Base-by-base conservation (phyloP, 2,888 invertebrate genomes). In the Stictocephala bisonia region DNA sequence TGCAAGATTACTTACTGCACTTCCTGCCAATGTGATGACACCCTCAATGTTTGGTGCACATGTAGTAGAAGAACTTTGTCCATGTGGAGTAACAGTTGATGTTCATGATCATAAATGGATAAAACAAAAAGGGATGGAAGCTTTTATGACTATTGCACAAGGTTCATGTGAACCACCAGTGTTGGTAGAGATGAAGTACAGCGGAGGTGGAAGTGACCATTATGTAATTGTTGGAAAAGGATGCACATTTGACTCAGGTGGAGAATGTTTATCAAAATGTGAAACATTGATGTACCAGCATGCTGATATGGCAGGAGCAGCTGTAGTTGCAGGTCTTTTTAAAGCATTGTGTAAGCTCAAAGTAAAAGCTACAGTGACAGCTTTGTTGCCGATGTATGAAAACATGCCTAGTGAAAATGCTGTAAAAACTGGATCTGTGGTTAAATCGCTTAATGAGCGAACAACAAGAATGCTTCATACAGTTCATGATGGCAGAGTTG, bases 11-110 rank as follows among this genome's bases (percentile, higher is more conserved):
- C 84, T 95, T 13, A 93, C 91, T 86, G 94, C 95, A 83, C 89
- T 91, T 81, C 94, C 95, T 0, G 89, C 94, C 1, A 95, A 95
- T 82, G 81, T 89, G 72, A 86, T 95, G 83, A 94, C 93, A 2
- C 95, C 95, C 0, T 91, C 91, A 0, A 86, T 88, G 3, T 94
- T 94, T 82, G 91, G 92, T 1, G 89, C 51, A 24, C 53, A 53
- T 29, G 51, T 51, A 18, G 53, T 40, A 1, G 81, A 84, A n/a
- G 80, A 83, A 0, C 79, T 88, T 9, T 80, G 82, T 9, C 77
- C 79, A 1, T 81, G 84, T 22, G 85, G 85, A n/a, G 82, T 88
- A 0, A 79, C 83, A 1, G 86, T 89, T n/a, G 80, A 84, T 74
- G 82, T 86, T 20, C 84, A 85, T 69, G 89, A 90, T 74, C 82